Conservation (phyloP, 2,888 invertebrate species). For the Nyleta sp. region DNA sequence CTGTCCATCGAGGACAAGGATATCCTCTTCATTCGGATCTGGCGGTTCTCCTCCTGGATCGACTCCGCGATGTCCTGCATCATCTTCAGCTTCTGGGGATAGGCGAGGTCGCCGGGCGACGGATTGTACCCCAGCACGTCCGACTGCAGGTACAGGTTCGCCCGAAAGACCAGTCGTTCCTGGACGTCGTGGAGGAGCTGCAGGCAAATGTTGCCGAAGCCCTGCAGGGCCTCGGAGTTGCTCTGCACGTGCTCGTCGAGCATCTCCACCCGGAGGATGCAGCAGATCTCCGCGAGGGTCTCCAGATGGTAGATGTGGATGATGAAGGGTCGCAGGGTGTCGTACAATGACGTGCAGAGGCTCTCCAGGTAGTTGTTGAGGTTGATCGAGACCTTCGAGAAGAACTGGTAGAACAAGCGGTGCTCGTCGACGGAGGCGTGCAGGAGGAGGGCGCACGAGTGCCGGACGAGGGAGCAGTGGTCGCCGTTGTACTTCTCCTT, state of each 20-base stretch:
- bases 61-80: slow-evolving; percentile 90
- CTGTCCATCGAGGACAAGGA: slow-evolving; percentile 77
- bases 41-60: slow-evolving; percentile 77
- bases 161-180: slow-evolving; percentile 97
- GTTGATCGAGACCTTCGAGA: slow-evolving; percentile 87
- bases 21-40: slow-evolving; percentile 76
- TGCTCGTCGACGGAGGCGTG: slow-evolving; percentile 98
- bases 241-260: slow-evolving; percentile 94
- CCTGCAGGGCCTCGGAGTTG: slow-evolving; percentile 88
- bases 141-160: slow-evolving; percentile 95
- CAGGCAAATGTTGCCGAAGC: slow-evolving; percentile 90
- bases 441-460: slow-evolving; percentile 94
- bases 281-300: slow-evolving; percentile 97
- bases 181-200: slow-evolving; percentile 97
- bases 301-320: slow-evolving; percentile 99
- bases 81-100: slow-evolving; percentile 98
- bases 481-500: slow-evolving; percentile 86
- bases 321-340: slow-evolving; percentile 95
- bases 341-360: slow-evolving; percentile 94
- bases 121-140: slow-evolving; percentile 95
- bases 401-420: slow-evolving; percentile 95
- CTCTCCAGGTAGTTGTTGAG: slow-evolving; percentile 91
- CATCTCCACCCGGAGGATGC: slow-evolving; percentile 95
- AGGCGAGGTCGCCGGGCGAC: slow-evolving; percentile 97
- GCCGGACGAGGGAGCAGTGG: slow-evolving; percentile 92